Evolutionary conservation across 1,140 invertebrate genomes (phyloP).

Genomic region (Heliothis virescens): DNA sequence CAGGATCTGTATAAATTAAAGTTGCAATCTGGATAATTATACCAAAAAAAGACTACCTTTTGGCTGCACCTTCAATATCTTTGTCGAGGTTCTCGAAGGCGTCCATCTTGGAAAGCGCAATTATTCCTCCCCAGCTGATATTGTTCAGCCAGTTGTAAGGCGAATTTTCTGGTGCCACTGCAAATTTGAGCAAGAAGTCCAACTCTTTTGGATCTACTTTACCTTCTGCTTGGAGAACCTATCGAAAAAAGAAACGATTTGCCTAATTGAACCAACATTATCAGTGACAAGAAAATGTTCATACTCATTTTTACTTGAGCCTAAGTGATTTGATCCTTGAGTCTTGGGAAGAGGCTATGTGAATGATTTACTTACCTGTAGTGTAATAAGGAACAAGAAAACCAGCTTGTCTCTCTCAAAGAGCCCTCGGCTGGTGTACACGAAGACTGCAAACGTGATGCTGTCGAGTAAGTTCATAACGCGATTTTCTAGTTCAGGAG

Average conservation of each 20-base stretch:
- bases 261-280: too few species aligned
- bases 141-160: constrained; percentile 96
- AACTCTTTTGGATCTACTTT: constrained; percentile 92
- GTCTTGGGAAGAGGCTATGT: constrained; percentile 15
- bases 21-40: too few species aligned
- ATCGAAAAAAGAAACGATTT: constrained; percentile 41
- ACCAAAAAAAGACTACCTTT: constrained; percentile 79
- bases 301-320: too few species aligned
- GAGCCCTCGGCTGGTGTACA: constrained; percentile 95
- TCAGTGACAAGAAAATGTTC: too few species aligned
- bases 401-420: constrained; percentile 98
- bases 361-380: constrained; percentile 88
- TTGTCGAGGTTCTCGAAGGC: constrained; percentile 96
- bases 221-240: constrained; percentile 89
- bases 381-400: constrained; percentile 95
- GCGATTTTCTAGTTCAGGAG: constrained; percentile 90
- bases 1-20: not conserved
- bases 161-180: constrained; percentile 88
- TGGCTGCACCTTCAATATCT: constrained; percentile 96
- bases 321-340: too few species aligned
- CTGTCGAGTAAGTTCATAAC: constrained; percentile 94
- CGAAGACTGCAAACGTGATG: constrained; percentile 95
- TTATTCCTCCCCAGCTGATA: constrained; percentile 95
- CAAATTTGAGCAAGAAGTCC: constrained; percentile 95
- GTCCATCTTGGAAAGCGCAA: constrained; percentile 91